Evolutionary conservation across 1,140 invertebrate genomes (phyloP).

Genomic region (Bombyx mori): DNA sequence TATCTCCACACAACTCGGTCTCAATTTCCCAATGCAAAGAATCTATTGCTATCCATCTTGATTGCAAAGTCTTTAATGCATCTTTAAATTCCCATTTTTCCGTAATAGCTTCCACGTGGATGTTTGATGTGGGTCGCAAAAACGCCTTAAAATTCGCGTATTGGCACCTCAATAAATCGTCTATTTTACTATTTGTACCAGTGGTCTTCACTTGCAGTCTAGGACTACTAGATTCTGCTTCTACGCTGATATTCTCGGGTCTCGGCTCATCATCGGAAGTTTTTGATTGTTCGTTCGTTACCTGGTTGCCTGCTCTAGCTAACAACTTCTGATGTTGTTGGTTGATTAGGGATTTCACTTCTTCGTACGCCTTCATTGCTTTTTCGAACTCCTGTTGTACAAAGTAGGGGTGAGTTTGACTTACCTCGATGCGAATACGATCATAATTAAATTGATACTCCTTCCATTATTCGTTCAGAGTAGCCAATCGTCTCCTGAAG

Average conservation of each 20-base stretch:
- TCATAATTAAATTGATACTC: slow-evolving; percentile 7
- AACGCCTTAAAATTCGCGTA: slow-evolving; percentile 7
- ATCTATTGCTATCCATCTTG: slow-evolving; percentile 5
- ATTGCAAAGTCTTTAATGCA: background rate
- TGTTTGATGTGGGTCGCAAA: slow-evolving; percentile 2
- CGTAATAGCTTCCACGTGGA: slow-evolving; percentile 5
- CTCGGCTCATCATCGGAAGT: background rate
- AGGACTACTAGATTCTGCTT: background rate
- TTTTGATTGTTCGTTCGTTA: background rate
- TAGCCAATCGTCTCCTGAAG: slow-evolving; percentile 1
- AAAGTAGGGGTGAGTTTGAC: slow-evolving; percentile 4
- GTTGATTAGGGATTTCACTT: background rate
- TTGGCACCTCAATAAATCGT: slow-evolving; percentile 6
- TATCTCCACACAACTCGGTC: slow-evolving; percentile 1
- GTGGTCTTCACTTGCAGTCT: background rate
- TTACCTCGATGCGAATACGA: background rate
- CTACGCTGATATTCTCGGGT: background rate
- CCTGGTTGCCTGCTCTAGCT: background rate
- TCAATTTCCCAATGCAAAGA: slow-evolving; percentile 10
- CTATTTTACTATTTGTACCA: slow-evolving; percentile 1
- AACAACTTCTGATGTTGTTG: background rate
- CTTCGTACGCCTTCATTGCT: background rate
- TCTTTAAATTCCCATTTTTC: slow-evolving; percentile 12
- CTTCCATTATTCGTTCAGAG: slow-evolving; percentile 6
- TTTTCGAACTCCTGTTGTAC: background rate